phyloP scores from a whole-genome alignment of 1,140 invertebrate genomes.

The Aplysia californica region DNA sequence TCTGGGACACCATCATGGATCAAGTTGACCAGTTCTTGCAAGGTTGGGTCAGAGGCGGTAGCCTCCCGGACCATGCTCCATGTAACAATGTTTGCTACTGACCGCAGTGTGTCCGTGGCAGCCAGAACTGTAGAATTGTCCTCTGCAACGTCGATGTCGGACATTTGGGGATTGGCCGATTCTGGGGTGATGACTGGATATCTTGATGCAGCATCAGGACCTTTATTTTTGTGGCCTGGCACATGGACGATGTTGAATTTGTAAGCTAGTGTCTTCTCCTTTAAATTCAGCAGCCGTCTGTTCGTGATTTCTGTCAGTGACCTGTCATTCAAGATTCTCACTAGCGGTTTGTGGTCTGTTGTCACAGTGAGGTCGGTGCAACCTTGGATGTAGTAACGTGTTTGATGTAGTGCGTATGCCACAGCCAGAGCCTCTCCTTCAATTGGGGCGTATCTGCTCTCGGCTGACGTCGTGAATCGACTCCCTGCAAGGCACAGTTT shows the following conservation, averaged over 20 bases:
- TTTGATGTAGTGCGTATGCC: constrained; percentile 38
- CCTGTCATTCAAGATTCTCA: neutral
- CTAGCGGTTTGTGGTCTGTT: constrained; percentile 41
- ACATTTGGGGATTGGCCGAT: neutral
- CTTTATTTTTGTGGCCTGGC: constrained; percentile 24
- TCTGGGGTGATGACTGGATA: constrained; percentile 24
- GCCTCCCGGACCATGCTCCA: constrained; percentile 33
- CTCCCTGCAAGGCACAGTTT: constrained; percentile 41
- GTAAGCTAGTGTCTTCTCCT: constrained; percentile 17
- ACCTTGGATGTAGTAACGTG: constrained; percentile 32
- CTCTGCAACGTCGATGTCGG: neutral
- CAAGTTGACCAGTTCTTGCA: constrained; percentile 8
- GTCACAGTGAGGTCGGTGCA: constrained; percentile 35
- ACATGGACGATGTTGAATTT: constrained; percentile 24
- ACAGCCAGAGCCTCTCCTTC: constrained; percentile 44
- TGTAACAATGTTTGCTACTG: neutral
- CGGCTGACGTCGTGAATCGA: constrained; percentile 41
- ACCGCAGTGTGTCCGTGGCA: neutral
- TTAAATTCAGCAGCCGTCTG: neutral
- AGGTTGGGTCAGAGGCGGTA: constrained; percentile 28
- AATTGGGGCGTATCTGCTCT: constrained; percentile 35
- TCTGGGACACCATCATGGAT: constrained; percentile 29
- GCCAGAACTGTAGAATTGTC: neutral
- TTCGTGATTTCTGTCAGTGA: neutral
- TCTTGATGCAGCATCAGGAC: constrained; percentile 31